Base-by-base conservation (phyloP, 1,140 invertebrate genomes). In the Chionoecetes opilio region DNA sequence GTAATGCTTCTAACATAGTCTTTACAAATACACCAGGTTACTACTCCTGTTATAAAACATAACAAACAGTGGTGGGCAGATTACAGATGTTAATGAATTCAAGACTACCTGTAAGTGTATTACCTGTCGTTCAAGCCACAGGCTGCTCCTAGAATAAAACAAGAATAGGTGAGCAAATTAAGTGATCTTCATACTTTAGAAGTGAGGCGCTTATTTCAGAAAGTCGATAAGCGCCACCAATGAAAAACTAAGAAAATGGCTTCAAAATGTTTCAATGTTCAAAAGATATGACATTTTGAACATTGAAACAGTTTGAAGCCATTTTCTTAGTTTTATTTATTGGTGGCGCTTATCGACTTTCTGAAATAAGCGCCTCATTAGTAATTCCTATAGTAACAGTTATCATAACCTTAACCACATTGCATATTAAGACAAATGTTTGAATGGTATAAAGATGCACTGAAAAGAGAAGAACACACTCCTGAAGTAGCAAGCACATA, bases 11-110 rank as follows among this genome's bases (percentile, higher is more conserved):
- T 84, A 94, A 94, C 53, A 89, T 94, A 94, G 87, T 84, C 88
- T 94, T 94, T 90, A 89, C 87, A 94, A 35, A 75, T 94, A 94
- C 86, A 94, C 63, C 93, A 94, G 32, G 93, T 88, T 82, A 53
- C 63, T 53, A 89, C 87, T 94, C 93, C 75, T 91, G 88, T 85
- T 87, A 93, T 93, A 93, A 93, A 93, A 93, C 82, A 87, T 93
- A 94, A 82, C 93, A 84, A 94, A 89, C 53, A 82, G 35, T 89
- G 87, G 63, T 94, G 63, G 88, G 87, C 35, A 90, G 90, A 89
- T 90, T 41, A 82, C 31, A 94, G 87, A 94, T 88, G 35, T 37
- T 91, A 94, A 94, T 53, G 14, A 75, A 90, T 32, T 63, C 26
- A 91, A 82, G 34, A 87, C 46, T 75, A 91, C 21, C 63, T 75